These are phyloP conservation scores for Camponotus fellah DNA, from an alignment of 2,888 invertebrate species.

Conservation along the genomic window DNA sequence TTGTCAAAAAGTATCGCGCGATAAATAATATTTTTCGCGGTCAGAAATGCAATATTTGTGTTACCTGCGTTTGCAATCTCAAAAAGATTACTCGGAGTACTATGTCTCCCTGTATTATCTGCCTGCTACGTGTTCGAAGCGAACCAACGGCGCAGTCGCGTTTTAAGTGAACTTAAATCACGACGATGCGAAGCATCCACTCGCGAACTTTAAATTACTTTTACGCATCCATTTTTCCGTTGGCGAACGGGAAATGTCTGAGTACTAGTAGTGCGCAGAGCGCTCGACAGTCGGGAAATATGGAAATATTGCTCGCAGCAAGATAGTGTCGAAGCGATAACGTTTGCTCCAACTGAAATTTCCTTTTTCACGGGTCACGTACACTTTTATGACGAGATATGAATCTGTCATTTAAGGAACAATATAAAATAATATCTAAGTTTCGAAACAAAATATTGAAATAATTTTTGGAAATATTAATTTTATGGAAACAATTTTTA, in stretches of 20 bases:
- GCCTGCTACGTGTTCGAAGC: conserved; percentile 13
- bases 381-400: conserved; percentile 13
- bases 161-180: conserved; percentile 51
- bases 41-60: conserved; percentile 10
- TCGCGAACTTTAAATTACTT: conserved; percentile 57
- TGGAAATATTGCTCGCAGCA: conserved; percentile 64
- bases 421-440: conserved; percentile 7
- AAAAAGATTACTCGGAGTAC: conserved; percentile 37
- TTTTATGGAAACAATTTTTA: background rate
- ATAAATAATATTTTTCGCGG: background rate
- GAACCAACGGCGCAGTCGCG: conserved; percentile 26
- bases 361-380: conserved; percentile 57
- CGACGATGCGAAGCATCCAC: conserved; percentile 53
- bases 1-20: conserved; percentile 23
- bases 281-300: conserved; percentile 65
- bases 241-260: conserved; percentile 56
- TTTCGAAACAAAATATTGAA: background rate
- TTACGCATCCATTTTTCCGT: conserved; percentile 56
- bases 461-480: background rate
- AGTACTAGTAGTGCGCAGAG: conserved; percentile 42
- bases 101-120: conserved; percentile 45
- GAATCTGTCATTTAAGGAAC: conserved; percentile 22
- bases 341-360: conserved; percentile 72
- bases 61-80: conserved; percentile 33
- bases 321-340: conserved; percentile 65